Conservation (phyloP, 2,113 vertebrate species). For the Hyaena hyaena region DNA sequence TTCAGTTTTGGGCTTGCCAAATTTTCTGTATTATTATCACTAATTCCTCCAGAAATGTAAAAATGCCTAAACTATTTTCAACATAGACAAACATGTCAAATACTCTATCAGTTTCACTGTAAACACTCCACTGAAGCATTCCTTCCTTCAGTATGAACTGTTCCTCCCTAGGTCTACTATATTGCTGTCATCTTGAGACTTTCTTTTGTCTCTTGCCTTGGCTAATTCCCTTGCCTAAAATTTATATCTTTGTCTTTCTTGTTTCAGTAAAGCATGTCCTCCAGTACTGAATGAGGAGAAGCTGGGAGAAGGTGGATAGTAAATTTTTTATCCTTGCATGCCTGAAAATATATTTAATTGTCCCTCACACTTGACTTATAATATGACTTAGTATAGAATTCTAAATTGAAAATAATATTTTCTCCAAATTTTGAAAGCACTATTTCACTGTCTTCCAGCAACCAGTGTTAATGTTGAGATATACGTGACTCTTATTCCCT, state of each 20-base stretch:
- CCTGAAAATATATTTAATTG: not conserved
- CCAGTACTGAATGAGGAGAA: not conserved
- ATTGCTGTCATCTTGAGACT: not conserved
- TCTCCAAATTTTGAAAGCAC: slow-evolving; percentile 45
- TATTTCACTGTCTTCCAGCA: not conserved
- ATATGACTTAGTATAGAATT: not conserved
- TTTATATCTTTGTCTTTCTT: not conserved
- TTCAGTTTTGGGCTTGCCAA: not conserved
- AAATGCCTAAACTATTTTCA: not conserved
- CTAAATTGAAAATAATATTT: slow-evolving; percentile 35
- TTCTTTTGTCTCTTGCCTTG: not conserved
- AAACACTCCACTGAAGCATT: not conserved
- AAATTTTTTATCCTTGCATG: not conserved
- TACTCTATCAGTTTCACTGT: not conserved
- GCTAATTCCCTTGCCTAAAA: not conserved
- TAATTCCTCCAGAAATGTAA: not conserved
- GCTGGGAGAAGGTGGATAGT: not conserved
- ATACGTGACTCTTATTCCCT: not conserved
- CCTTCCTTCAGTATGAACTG: not conserved
- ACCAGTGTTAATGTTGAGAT: not conserved
- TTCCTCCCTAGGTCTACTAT: not conserved
- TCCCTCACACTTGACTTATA: not conserved
- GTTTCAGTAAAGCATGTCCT: not conserved
- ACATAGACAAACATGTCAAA: not conserved
- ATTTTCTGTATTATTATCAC: not conserved